Evolutionary conservation across 2,113 vertebrate species (phyloP).

Genomic region (Gymnorhina tibicen): DNA sequence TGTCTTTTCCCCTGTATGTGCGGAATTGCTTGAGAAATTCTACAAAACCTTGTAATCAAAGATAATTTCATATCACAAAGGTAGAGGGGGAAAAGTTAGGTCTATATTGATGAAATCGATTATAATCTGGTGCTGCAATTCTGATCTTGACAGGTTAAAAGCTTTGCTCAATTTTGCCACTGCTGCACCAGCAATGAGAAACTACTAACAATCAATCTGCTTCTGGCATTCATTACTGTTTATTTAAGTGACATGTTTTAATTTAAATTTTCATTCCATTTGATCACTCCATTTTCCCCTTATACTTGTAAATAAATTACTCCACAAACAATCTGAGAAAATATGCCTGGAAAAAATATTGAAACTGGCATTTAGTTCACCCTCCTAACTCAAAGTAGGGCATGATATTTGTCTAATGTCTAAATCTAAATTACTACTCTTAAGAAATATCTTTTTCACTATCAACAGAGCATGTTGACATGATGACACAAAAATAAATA

Average conservation of each 20-base stretch:
- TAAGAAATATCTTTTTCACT: neutral
- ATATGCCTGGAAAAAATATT: neutral
- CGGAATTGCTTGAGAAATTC: neutral
- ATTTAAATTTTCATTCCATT: neutral
- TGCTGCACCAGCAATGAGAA: neutral
- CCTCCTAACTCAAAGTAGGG: neutral
- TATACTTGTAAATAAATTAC: neutral
- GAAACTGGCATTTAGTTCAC: neutral
- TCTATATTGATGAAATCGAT: neutral
- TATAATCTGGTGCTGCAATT: neutral
- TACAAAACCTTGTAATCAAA: neutral
- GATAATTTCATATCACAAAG: neutral
- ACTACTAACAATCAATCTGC: neutral
- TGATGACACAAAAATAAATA: neutral
- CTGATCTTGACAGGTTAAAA: slow-evolving; percentile 14
- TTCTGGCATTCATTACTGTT: neutral
- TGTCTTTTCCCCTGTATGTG: neutral
- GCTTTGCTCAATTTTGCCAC: neutral
- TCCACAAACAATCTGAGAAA: neutral
- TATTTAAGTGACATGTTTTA: neutral
- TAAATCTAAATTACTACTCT: neutral
- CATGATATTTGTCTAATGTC: neutral
- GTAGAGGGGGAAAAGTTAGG: neutral
- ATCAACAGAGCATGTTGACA: neutral
- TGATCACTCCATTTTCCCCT: neutral